Conservation (phyloP, 2,113 vertebrate genomes). For the Caracal caracal region DNA sequence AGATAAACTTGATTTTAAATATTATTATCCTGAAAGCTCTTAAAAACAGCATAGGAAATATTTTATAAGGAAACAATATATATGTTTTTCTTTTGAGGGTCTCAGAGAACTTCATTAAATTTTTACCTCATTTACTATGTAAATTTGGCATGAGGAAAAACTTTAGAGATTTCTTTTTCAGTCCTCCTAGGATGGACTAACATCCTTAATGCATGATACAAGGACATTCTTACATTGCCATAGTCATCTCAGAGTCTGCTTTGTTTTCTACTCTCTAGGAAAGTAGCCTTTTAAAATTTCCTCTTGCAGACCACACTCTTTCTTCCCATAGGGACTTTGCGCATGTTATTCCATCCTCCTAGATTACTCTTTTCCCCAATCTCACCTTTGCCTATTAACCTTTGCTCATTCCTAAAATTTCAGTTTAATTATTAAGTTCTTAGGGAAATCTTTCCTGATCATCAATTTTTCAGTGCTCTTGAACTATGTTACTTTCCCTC, state of each 20-base stretch:
- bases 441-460: background rate
- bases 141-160: background rate
- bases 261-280: background rate
- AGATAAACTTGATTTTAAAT: background rate
- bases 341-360: background rate
- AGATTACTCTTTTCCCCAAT: background rate
- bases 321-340: background rate
- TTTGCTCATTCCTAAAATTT: constrained; percentile 11
- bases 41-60: background rate
- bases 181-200: background rate
- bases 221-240: background rate
- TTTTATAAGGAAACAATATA: background rate
- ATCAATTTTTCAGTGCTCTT: background rate
- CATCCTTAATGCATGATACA: background rate
- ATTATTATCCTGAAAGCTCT: background rate
- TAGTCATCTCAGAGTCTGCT: background rate
- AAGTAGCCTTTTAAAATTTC: background rate
- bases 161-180: background rate
- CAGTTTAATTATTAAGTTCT: background rate
- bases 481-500: background rate
- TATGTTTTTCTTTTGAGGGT: background rate
- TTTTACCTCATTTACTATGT: background rate
- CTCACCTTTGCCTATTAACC: background rate
- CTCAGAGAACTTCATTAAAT: background rate
- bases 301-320: background rate